Base-by-base conservation (phyloP, 2,888 invertebrate species). In the Leucophenga montana region DNA sequence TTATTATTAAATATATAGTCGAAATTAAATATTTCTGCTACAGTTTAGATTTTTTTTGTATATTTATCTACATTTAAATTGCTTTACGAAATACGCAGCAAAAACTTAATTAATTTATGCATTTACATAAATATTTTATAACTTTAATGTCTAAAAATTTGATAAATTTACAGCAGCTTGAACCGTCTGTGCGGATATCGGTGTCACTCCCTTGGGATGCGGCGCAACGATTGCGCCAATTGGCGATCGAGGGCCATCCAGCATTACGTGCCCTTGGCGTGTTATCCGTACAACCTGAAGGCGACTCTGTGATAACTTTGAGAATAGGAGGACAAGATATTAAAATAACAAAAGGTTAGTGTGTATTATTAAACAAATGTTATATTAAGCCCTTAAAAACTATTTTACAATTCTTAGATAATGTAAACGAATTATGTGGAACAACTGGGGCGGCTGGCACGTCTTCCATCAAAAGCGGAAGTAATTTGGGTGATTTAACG, bases 121-220 rank as follows among this genome's bases (percentile, higher is more conserved):
- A 13, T 61, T 66, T 54, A 66, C 27, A 20, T 66, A 31, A 48
- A 50, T 6, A 46, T 9, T 48, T 9, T 8, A 27, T 57, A 6
- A 8, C 44, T 65, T 53, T 70, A 70, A 72, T 56, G n/a, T n/a
- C n/a, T n/a, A n/a, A n/a, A n/a, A n/a, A n/a, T 18, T 53, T 27
- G 44, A 27, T 31, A n/a, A 62, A 14, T 14, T 78, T 75, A 53
- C 78, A 86, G 85, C 85, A 86, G 85, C 83, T 83, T 85, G 98
- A 98, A 92, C 98, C 98, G 92, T 98, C 97, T 84, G 98, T 98
- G 85, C 94, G 97, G 90, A 97, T 98, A 89, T 98, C 97, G 90
- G 94, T 98, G 92, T 96, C 96, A 88, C 96, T 98, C 91, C 97
- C 98, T 86, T 94, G 95, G 89, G 97, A 97, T 90, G 98, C 98